Evolutionary conservation across 2,797 vertebrate species (phyloP).

Genomic region (Garrulus glandarius): DNA sequence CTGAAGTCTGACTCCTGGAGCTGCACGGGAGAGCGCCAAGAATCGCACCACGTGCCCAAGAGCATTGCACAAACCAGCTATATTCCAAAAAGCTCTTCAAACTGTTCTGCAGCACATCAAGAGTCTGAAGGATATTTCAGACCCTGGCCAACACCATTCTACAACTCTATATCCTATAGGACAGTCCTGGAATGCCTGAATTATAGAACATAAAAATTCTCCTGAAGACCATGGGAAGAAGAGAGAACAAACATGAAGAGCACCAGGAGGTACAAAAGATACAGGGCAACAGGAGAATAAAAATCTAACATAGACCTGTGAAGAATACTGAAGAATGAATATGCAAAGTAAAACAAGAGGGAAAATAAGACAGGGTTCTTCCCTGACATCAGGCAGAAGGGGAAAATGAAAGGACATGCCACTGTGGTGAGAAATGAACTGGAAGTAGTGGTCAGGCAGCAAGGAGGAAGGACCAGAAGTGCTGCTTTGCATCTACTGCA

Average conservation of each 20-base stretch:
- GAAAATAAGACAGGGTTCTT: background rate
- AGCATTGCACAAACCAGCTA: background rate
- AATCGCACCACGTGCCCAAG: background rate
- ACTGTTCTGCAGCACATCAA: accelerated
- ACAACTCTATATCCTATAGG: background rate
- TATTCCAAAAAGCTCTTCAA: background rate
- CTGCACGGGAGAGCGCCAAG: accelerated
- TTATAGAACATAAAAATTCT: background rate
- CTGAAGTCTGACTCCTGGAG: background rate
- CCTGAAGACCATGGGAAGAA: background rate
- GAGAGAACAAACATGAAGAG: background rate
- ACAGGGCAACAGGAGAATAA: background rate
- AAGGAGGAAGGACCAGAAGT: background rate
- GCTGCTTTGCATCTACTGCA: background rate
- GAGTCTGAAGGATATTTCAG: background rate
- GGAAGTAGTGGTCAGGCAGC: background rate
- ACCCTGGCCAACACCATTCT: background rate
- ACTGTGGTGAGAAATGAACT: background rate
- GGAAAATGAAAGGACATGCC: background rate
- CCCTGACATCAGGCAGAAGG: background rate
- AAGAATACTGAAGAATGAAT: background rate
- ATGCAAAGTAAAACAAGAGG: background rate
- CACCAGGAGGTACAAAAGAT: background rate
- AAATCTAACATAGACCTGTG: background rate
- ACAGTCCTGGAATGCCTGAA: background rate